Evolutionary conservation across 2,888 invertebrate species (phyloP).

Genomic region (Temnothorax ravouxi): DNA sequence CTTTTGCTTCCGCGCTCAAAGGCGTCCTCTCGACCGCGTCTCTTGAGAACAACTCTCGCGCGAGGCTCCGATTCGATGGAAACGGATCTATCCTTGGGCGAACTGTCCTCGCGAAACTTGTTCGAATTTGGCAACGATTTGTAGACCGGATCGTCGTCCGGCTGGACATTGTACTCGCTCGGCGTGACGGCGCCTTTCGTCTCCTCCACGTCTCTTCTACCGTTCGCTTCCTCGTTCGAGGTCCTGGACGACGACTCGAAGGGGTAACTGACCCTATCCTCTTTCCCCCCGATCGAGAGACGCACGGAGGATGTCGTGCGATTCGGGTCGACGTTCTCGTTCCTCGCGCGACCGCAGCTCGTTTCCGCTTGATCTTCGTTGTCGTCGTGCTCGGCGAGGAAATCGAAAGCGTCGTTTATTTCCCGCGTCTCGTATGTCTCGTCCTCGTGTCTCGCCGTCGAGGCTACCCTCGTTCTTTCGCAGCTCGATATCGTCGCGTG

Average conservation of each 20-base stretch:
- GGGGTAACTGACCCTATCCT: conserved; percentile 34
- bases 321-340: conserved; percentile 13
- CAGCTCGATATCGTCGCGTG: conserved; percentile 46
- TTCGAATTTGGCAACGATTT: conserved; percentile 47
- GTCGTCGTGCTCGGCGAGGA: conserved; percentile 82
- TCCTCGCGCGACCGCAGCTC: conserved; percentile 12
- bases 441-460: conserved; percentile 57
- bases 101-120: conserved; percentile 1
- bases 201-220: conserved; percentile 29
- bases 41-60: conserved; percentile 42
- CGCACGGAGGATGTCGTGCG: not conserved
- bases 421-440: conserved; percentile 79
- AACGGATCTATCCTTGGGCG: conserved; percentile 16
- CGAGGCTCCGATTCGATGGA: conserved; percentile 44
- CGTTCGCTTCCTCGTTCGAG: conserved; percentile 21
- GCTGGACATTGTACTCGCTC: conserved; percentile 21
- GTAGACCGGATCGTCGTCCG: conserved; percentile 54
- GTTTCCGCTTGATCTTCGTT: conserved; percentile 64
- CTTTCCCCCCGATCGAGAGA: conserved; percentile 18
- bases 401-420: conserved; percentile 83
- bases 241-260: conserved; percentile 26
- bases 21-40: conserved; percentile 57
- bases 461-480: not conserved
- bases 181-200: conserved; percentile 23
- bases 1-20: conserved; percentile 50